A percentile compares a stretch with the other conserved stretches of the same genome.
Conservation (phyloP, 2,888 invertebrate genomes). For the Autographa pulchrina region DNA sequence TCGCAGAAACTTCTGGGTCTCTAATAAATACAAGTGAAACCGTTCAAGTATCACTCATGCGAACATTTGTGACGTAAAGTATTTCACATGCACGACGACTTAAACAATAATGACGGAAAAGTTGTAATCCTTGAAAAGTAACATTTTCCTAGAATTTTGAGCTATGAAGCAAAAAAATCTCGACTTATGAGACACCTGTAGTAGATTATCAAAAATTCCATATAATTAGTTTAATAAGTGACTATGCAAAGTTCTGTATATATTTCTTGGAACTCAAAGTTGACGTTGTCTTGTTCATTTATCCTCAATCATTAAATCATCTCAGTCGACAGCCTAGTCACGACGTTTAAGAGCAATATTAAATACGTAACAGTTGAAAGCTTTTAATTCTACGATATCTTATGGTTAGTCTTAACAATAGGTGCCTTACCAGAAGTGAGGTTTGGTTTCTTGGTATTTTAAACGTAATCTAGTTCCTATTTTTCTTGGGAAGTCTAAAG, state of each 20-base stretch:
- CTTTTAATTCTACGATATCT: slow-evolving; percentile 7
- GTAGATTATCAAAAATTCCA: slow-evolving; percentile 63
- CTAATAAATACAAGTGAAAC: neutral
- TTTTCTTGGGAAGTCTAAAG: neutral
- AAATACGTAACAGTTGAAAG: slow-evolving; percentile 12
- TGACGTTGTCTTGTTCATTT: slow-evolving; percentile 51
- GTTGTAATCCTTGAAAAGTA: neutral
- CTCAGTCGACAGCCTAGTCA: slow-evolving; percentile 36
- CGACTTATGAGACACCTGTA: slow-evolving; percentile 52
- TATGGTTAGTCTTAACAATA: slow-evolving; percentile 12
- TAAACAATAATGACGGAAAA: neutral
- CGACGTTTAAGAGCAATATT: slow-evolving; percentile 59
- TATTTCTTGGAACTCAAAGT: slow-evolving; percentile 54
- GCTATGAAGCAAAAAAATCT: slow-evolving; percentile 9
- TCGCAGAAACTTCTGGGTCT: neutral
- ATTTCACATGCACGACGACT: neutral
- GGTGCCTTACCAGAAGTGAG: slow-evolving; percentile 7
- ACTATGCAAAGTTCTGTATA: slow-evolving; percentile 66
- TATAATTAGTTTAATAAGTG: slow-evolving; percentile 72
- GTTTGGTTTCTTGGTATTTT: slow-evolving; percentile 24
- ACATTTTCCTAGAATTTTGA: slow-evolving; percentile 6
- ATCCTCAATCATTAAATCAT: slow-evolving; percentile 43
- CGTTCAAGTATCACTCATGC: slow-evolving; percentile 4
- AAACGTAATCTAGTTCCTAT: slow-evolving; percentile 15
- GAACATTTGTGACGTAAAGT: neutral